Base-by-base conservation (phyloP, 35 echinoderm and acorn worm species). In the Apostichopus californicus region DNA sequence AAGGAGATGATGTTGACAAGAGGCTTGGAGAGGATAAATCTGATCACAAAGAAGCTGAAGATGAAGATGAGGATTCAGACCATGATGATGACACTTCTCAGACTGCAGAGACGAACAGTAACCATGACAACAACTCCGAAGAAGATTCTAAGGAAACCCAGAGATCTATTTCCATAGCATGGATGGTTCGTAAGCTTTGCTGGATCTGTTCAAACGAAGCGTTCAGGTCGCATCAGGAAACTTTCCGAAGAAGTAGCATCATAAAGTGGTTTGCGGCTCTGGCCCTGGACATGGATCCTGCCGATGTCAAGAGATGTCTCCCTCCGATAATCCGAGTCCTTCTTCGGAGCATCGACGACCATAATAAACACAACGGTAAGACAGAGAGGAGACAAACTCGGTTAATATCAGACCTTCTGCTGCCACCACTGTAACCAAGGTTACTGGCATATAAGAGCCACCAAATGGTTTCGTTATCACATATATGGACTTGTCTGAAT, bases 251-350 rank as follows among this genome's bases (percentile, higher is more conserved):
- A 57, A 93, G 73, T 6, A 92, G 92, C 53, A 87, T 96, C 1
- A 57, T 99, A 5, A 99, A 99, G 79, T 99, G 97, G 97, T 80
- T 95, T 20, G 95, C 93, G 52, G 97, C 95, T n/a, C 78, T 94
- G 2, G 73, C 95, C 7, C 17, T 99, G 81, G 91, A 99, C 54
- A 68, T 99, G 25, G 91, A 93, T 26, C 78, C 79, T 21, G 92
- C 92, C 6, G 75, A 71, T 26, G 58, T 99, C 5, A 65, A 18
- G 56, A 61, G 56, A 17, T 95, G 90, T 93, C 92, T 99, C 54
- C 60, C 88, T 15, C 80, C 56, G 4, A 93, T 99, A 21, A 57
- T 99, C 59, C 90, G 93, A 80, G 84, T 93, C 0, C 79, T 99
- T 24, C 77, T 84, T 13, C 65, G 95, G 73, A 92, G 96, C 64